Evolutionary conservation across 2,113 vertebrate genomes (phyloP), one percentile per base, ranked within the genome.

Genomic region (Ceuthmochares aereus): DNA sequence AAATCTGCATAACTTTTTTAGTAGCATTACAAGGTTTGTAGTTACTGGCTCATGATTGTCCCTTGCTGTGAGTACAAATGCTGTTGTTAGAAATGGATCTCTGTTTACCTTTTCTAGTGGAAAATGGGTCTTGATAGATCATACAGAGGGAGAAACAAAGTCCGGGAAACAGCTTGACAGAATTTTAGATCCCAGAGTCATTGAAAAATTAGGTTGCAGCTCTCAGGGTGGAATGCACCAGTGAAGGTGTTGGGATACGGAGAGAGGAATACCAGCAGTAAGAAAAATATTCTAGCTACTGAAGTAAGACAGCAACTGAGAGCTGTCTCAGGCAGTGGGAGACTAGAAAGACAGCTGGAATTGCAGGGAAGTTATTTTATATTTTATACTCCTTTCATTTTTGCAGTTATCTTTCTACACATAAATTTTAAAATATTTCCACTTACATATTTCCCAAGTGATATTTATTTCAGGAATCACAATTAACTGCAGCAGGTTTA

Each of bases 21-120:
- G 43, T 16, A 2, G 2, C 56, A 25, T 87, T 86, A 87, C 56
- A 60, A 51, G n/a, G 9, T 84, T 87, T 87, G 45, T 42, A 73
- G 66, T 45, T 74, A 83, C 58, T 82, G 47, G 30, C 55, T 89
- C 26, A 17, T 14, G 84, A 77, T 68, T 91, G 22, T 79, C 51
- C 34, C 55, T 69, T 73, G 51, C 63, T 62, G 30, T 47, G 74
- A 81, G 43, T 77, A 67, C 9, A 91, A 77, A 88, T 54, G 42
- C 14, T 74, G 36, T 68, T 87, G 62, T 45, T 66, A 83, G 78
- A 76, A 66, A 75, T 76, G 59, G 54, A 55, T 79, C 89, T 68
- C 67, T 78, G 49, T 94, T 95, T 91, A 93, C 42, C 42, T 45
- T 83, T 94, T 94, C 91, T 96, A 91, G 67, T 59, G 51, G 78